A percentile compares a stretch with the other conserved stretches of the same genome.
These are phyloP conservation scores for Nerophis lumbriciformis DNA, from an alignment of 2,113 vertebrate species.

Conservation along the genomic window DNA sequence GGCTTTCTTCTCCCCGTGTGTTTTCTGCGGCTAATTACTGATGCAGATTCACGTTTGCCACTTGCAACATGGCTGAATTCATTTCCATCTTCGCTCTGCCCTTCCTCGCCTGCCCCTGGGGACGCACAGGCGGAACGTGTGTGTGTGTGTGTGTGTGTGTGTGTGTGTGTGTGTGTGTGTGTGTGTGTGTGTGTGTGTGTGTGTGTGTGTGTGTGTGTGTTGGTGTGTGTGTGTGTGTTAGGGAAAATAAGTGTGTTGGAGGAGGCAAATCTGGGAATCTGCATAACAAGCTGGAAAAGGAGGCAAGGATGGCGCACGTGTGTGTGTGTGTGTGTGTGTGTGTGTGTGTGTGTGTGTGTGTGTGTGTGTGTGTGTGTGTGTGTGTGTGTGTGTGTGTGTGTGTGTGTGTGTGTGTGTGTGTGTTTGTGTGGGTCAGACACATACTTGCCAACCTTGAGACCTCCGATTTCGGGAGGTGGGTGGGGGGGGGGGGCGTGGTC, in stretches of 20 bases:
- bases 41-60: slow-evolving; percentile 79
- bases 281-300: slow-evolving; percentile 67
- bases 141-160: slow-evolving; percentile 17
- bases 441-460: no score
- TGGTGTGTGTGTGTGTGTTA: slow-evolving; percentile 9
- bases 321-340: neutral
- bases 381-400: no score
- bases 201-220: neutral
- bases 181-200: neutral
- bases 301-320: slow-evolving; percentile 39
- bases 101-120: slow-evolving; percentile 71
- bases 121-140: slow-evolving; percentile 57
- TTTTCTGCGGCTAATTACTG: slow-evolving; percentile 77
- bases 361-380: no score
- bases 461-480: no score
- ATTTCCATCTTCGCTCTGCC: slow-evolving; percentile 76
- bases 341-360: no score
- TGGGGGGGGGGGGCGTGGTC: no score
- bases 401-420: no score
- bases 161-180: slow-evolving; percentile 28
- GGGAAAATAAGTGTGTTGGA: slow-evolving; percentile 31
- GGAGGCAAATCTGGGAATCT: slow-evolving; percentile 67
- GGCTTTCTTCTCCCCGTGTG: slow-evolving; percentile 53
- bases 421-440: no score
- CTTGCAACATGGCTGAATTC: slow-evolving; percentile 80